These are phyloP conservation scores for Mycetomoellerius zeteki DNA, from an alignment of 1,140 invertebrate genomes.

Conservation along the genomic window DNA sequence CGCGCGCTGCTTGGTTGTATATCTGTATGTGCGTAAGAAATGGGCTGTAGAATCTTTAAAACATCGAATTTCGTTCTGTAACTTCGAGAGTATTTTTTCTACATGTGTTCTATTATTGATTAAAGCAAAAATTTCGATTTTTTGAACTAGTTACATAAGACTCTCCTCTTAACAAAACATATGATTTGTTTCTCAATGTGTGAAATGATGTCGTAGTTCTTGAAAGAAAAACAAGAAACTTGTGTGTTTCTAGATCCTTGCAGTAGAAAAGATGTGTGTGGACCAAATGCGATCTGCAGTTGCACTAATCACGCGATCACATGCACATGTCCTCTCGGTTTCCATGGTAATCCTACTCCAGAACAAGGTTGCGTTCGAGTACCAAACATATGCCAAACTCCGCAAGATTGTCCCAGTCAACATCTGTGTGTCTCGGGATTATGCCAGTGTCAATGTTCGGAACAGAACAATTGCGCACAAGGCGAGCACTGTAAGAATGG, in stretches of 20 bases:
- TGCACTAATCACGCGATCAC: slow-evolving; percentile 90
- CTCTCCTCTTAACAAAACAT: neutral
- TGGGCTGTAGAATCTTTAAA: no score
- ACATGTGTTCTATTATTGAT: no score
- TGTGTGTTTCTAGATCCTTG: slow-evolving; percentile 90
- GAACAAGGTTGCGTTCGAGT: slow-evolving; percentile 95
- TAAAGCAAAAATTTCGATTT: no score
- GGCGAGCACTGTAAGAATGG: slow-evolving; percentile 94
- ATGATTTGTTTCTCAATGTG: neutral
- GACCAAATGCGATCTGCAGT: slow-evolving; percentile 94
- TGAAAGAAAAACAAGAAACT: neutral
- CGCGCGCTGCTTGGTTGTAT: no score
- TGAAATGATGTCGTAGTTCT: neutral
- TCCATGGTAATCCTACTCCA: slow-evolving; percentile 95
- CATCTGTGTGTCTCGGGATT: slow-evolving; percentile 92
- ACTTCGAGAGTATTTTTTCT: no score
- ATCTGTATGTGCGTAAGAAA: no score
- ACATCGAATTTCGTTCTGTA: no score
- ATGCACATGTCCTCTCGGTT: slow-evolving; percentile 94
- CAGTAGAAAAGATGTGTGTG: slow-evolving; percentile 91
- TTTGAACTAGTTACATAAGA: no score
- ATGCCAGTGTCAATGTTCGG: slow-evolving; percentile 92
- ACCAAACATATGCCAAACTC: slow-evolving; percentile 89
- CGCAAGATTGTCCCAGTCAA: slow-evolving; percentile 90
- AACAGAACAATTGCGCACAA: slow-evolving; percentile 91